Evolutionary conservation across 2,113 vertebrate genomes (phyloP).

Genomic region (Carassius carassius): DNA sequence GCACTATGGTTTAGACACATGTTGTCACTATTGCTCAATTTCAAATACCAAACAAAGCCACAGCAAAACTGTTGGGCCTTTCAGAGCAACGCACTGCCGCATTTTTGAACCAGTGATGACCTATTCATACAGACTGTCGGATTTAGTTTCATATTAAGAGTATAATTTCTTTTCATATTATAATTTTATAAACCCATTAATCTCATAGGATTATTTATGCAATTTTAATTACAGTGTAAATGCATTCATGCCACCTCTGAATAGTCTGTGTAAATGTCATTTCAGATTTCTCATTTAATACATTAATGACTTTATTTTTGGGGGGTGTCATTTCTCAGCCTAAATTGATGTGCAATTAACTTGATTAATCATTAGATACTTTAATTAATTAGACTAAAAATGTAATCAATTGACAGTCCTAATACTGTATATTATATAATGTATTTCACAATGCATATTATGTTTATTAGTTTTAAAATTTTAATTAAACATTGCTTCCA

Average conservation of each 20-base stretch:
- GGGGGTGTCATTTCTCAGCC: not conserved
- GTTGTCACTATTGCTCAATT: not conserved
- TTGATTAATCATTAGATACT: not conserved
- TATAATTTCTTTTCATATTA: not conserved
- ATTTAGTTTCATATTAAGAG: not conserved
- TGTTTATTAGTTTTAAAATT: not conserved
- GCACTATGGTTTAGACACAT: not conserved
- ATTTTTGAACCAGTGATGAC: not conserved
- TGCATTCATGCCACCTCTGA: not conserved
- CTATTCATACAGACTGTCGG: not conserved
- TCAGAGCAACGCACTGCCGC: not conserved
- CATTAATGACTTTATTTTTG: too few species aligned
- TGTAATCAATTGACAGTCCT: too few species aligned
- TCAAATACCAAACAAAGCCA: not conserved
- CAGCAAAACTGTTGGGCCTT: too few species aligned
- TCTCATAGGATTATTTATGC: not conserved
- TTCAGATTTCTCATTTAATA: too few species aligned
- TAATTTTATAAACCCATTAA: not conserved
- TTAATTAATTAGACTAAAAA: not conserved
- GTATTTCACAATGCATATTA: not conserved
- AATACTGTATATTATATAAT: too few species aligned
- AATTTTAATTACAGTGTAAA: not conserved
- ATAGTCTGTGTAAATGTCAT: not conserved
- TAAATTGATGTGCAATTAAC: not conserved
- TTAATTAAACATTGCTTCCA: not conserved